A percentile compares a stretch with the other conserved stretches of the same genome.
Conservation (phyloP, 64 coral and sea anemone species). For the Pocillopora damicornis region DNA sequence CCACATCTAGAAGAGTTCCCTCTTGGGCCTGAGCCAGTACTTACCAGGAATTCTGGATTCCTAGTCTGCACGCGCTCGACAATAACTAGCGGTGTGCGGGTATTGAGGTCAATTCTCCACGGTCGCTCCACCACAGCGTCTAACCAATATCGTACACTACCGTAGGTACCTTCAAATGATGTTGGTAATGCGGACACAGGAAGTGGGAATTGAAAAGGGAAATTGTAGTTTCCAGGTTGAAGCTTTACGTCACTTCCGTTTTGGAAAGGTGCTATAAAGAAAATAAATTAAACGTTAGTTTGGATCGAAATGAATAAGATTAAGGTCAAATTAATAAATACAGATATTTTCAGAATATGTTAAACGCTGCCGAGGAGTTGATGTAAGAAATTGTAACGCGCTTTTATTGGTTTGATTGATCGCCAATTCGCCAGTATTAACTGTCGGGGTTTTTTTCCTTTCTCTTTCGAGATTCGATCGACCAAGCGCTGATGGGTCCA, state of each 20-base stretch:
- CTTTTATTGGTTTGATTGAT: no score
- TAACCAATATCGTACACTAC: conserved; percentile 21
- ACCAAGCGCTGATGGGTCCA: no score
- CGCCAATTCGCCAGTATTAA: no score
- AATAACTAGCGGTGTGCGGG: conserved; percentile 9
- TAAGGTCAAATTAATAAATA: no score
- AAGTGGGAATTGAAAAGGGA: conserved; percentile 21
- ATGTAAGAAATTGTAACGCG: no score
- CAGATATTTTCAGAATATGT: no score
- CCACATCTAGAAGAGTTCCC: not conserved
- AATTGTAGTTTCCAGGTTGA: conserved; percentile 22
- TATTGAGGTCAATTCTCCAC: not conserved
- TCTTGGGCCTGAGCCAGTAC: not conserved
- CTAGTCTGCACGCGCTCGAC: conserved; percentile 32
- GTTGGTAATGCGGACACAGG: conserved; percentile 10
- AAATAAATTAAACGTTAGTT: not conserved
- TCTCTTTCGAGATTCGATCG: no score
- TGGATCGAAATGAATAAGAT: no score
- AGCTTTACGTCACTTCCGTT: conserved; percentile 2
- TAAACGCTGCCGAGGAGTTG: no score
- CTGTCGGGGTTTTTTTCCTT: no score
- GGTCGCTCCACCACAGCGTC: conserved; percentile 5
- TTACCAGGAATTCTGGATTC: conserved; percentile 3
- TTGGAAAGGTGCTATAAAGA: conserved; percentile 4
- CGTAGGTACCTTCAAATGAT: conserved; percentile 27